Percentiles rank a stretch among this genome's conserved stretches.
Conservation (phyloP, 2,797 vertebrate genomes). For the Philypnodon macrostomus region DNA sequence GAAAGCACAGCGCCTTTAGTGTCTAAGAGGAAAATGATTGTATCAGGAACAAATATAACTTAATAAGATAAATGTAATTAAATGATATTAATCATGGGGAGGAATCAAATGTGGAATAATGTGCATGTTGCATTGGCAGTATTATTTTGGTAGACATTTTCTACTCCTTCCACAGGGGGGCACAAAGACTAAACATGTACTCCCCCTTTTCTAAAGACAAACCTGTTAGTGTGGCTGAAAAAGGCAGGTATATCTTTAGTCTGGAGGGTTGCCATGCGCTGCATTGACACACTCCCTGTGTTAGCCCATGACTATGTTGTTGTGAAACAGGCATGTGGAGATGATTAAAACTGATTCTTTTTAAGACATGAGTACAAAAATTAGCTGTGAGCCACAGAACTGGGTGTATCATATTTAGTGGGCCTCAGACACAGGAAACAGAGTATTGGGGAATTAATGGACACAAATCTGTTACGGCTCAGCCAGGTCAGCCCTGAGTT, state of each 20-base stretch:
- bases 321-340: constrained; percentile 64
- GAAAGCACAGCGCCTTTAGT: too few relatives aligned
- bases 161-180: constrained; percentile 28
- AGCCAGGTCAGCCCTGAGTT: constrained; percentile 41
- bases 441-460: constrained; percentile 54
- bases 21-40: too few relatives aligned
- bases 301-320: constrained; percentile 41
- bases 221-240: constrained; percentile 51
- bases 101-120: constrained; percentile 17
- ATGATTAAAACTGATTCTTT: constrained; percentile 63
- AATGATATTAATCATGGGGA: too few relatives aligned
- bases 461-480: constrained; percentile 44
- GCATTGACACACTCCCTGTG: constrained; percentile 31
- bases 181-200: constrained; percentile 39
- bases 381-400: constrained; percentile 54
- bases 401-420: constrained; percentile 50
- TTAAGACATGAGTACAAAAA: constrained; percentile 38
- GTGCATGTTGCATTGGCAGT: constrained; percentile 20
- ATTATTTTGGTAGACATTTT: constrained; percentile 27
- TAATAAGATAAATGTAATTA: too few relatives aligned
- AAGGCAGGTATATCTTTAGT: constrained; percentile 38
- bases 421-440: constrained; percentile 52
- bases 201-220: constrained; percentile 43
- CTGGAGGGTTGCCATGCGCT: constrained; percentile 37
- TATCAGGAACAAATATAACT: too few relatives aligned